Evolutionary conservation across 2,888 invertebrate species (phyloP).

Genomic region (Hypomecis punctinalis): DNA sequence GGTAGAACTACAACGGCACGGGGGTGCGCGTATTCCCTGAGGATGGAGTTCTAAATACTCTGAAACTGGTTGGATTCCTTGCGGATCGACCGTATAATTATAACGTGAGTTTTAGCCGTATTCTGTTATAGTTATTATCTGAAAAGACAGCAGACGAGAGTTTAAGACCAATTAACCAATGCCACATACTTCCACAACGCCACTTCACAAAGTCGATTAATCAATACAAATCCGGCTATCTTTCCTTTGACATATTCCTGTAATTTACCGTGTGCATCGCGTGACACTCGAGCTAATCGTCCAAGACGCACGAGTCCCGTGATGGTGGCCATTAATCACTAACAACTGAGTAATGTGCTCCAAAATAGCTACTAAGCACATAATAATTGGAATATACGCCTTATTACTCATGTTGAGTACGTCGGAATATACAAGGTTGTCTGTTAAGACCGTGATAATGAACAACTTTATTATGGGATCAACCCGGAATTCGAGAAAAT

Average conservation of each 20-base stretch:
- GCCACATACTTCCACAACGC: background rate
- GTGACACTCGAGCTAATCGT: constrained; percentile 48
- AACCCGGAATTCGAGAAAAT: too few species aligned
- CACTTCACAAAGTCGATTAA: constrained; percentile 17
- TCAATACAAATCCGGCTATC: constrained; percentile 36
- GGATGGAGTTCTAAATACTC: too few species aligned
- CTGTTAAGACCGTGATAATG: too few species aligned
- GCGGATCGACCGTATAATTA: too few species aligned
- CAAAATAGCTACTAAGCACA: constrained; percentile 17
- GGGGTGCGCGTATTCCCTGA: too few species aligned
- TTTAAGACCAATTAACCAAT: background rate
- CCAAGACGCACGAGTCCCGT: constrained; percentile 39
- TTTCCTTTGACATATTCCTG: constrained; percentile 27
- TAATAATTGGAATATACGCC: constrained; percentile 6
- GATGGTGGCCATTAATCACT: constrained; percentile 47
- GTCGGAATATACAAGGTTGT: too few species aligned
- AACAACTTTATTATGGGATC: too few species aligned
- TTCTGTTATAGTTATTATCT: too few species aligned
- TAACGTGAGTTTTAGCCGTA: too few species aligned
- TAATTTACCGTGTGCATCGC: constrained; percentile 42
- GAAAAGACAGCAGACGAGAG: too few species aligned
- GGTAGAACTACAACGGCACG: too few species aligned
- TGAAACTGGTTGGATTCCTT: too few species aligned
- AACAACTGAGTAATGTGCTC: constrained; percentile 25
- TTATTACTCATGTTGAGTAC: background rate